phyloP scores from a whole-genome alignment of 53 echinoderm and acorn worm genomes.

The Mesocentrotus franciscanus region DNA sequence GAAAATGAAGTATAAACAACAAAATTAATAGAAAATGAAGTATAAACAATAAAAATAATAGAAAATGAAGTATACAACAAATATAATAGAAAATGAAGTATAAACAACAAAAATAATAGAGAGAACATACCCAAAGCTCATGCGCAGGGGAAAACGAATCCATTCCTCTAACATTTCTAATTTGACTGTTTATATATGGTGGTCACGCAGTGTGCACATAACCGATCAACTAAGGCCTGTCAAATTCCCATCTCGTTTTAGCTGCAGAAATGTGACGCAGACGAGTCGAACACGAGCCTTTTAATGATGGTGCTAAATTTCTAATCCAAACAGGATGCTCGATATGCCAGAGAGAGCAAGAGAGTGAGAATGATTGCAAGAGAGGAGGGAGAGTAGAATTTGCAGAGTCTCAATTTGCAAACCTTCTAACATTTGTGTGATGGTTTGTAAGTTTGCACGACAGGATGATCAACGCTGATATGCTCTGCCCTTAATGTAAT shows the following conservation, averaged over 20 bases:
- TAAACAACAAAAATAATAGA: background rate
- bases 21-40: background rate
- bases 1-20: background rate
- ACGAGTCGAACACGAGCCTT: background rate
- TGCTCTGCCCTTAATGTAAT: background rate
- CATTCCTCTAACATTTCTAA: background rate
- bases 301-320: background rate
- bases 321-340: background rate
- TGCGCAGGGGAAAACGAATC: background rate
- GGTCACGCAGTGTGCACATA: background rate
- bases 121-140: background rate
- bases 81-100: background rate
- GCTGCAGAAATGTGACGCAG: background rate
- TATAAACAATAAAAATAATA: background rate
- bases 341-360: background rate
- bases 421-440: background rate
- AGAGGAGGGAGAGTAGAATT: background rate
- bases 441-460: background rate
- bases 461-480: background rate
- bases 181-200: background rate
- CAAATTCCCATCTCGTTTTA: background rate
- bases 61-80: background rate
- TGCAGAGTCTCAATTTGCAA: background rate
- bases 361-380: background rate
- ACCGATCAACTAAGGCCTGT: background rate